Evolutionary conservation across 2,113 vertebrate genomes (phyloP).

Genomic region (Corynorhinus townsendii): DNA sequence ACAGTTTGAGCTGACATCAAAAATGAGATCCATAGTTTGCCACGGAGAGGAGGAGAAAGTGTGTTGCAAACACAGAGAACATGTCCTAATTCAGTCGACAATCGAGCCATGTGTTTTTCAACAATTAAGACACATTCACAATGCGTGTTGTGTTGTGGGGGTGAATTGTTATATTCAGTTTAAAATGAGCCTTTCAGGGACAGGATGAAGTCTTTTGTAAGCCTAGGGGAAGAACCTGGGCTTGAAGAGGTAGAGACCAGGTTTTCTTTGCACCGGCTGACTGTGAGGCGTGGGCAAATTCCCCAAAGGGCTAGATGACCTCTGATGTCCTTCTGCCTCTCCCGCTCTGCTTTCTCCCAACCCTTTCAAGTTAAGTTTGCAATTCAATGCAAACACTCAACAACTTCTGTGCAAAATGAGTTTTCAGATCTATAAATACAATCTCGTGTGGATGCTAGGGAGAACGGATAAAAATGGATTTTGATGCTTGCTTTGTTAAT

Average conservation of each 20-base stretch:
- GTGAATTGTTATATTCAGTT: constrained; percentile 2
- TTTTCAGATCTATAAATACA: constrained; percentile 53
- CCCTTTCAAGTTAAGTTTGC: constrained; percentile 15
- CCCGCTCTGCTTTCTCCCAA: background rate
- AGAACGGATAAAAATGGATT: constrained; percentile 44
- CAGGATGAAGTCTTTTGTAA: constrained; percentile 16
- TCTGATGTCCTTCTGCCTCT: background rate
- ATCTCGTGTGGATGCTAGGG: background rate
- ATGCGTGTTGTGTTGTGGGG: background rate
- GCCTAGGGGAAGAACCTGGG: background rate
- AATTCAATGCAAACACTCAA: background rate
- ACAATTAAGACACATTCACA: background rate
- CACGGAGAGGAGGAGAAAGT: background rate
- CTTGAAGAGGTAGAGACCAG: background rate
- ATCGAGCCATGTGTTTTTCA: background rate
- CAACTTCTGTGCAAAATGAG: constrained; percentile 38
- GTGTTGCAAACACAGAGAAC: background rate
- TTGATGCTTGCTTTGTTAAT: constrained; percentile 44
- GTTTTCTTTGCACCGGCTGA: background rate
- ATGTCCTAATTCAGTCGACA: background rate
- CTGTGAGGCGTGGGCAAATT: background rate
- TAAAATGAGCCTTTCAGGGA: background rate
- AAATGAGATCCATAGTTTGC: background rate
- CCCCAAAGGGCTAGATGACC: background rate
- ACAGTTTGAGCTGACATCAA: background rate